Evolutionary conservation across 2,797 vertebrate species (phyloP), one percentile per base, ranked within the genome.

Genomic region (Coregonus suidteri): DNA sequence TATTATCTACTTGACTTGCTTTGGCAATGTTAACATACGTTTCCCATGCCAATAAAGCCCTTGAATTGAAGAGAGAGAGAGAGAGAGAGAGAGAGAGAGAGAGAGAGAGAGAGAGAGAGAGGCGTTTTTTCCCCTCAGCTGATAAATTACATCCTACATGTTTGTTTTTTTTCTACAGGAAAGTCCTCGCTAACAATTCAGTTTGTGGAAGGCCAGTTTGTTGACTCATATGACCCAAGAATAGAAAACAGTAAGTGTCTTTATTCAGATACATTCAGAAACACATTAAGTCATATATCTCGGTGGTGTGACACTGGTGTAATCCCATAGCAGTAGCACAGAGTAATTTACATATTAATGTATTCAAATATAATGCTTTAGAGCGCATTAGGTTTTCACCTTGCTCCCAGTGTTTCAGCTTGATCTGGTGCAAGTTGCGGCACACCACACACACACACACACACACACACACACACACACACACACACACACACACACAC

Each of bases 191-290:
- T 99, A 94, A 99, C 97, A 0, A 99, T 99, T 92, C 98, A 99
- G 93, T 99, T 99, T 92, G 98, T 99, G 85, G 98, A 99, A 95
- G 98, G 98, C 88, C 98, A 99, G 90, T 99, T 99, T 92, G 97
- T 99, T 81, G 98, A 99, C 91, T 98, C 98, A 0, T 99, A 99
- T 77, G 98, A 99, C 91, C 98, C 98, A 76, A 99, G 98, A 91
- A 99, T 99, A 94, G 98, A 99, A 94, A 99, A 99, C 93, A 99
- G 98, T 99, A 92, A 99, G 98, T 99, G 34, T 41, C 52, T 16
- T 34, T 68, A 13, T 31, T 31, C 25, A 25, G 56, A 30, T 20
- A 54, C 4, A 54, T 54, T 54, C 6, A 62, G n/a, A 20, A 62
- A 25, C 18, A 20, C 5, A 20, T n/a, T 25, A 3, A 20, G 59